Base-by-base conservation (phyloP, 2,888 invertebrate species). In the Pseudococcus viburni region DNA sequence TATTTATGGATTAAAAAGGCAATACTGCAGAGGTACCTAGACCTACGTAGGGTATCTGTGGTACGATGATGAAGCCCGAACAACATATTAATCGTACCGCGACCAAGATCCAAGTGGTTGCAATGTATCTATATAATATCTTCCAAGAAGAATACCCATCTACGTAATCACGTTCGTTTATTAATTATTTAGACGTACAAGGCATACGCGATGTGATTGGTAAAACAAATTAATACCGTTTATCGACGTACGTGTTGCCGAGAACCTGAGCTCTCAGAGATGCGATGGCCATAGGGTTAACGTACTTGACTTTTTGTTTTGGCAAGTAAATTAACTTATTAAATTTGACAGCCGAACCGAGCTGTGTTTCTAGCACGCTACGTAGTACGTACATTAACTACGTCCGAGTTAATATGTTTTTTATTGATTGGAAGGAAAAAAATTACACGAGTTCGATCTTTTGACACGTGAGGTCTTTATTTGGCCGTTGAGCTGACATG, bases 301-400 rank as follows among this genome's bases (percentile, higher is more conserved):
- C 46, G 80, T 80, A 80, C 80, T 33, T 80, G 80, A 80, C 42
- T 80, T 80, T 80, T 80, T 80, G 46, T 80, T 80, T 80, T 80
- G 80, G 80, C 80, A 80, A 80, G 80, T 80, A 80, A 80, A 80
- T 80, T 80, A 80, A 80, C 80, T 80, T 80, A 80, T 80, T 80
- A 42, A 42, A 42, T 42, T 80, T 80, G 80, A 80, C 80, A 80
- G 80, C 42, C 33, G 26, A 73, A 73, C 17, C 33, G 22, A 64
- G 64, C 64, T 33, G 33, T 64, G 12, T 33, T 19, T 59, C 68
- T 73, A 73, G 12, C 68, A 73, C 46, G 80, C 42, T 42, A 55
- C 26, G 5, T 5, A 17, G 33, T 77, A 39, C 80, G n/a, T 17
- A 22, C 68, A 12, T 17, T 33, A 22, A 33, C 26, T 26, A 68